These are phyloP conservation scores for Frankliniella intonsa DNA, from an alignment of 2,888 invertebrate species.

Conservation along the genomic window DNA sequence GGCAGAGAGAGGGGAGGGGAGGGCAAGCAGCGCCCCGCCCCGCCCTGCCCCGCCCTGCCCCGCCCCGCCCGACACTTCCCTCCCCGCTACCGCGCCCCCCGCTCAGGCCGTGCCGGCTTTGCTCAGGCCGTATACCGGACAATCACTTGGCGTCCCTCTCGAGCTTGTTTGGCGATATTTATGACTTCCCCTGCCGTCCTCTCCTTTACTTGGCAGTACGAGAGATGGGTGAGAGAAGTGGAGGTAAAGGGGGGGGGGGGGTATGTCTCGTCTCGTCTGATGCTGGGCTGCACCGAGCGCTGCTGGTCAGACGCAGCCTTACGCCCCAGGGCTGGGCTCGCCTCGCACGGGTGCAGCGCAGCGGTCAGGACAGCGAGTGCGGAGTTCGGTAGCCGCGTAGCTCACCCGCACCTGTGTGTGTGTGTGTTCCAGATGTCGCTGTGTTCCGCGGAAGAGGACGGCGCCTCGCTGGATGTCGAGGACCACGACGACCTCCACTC, in stretches of 20 bases:
- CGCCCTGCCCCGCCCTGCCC: neutral
- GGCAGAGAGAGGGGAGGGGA: neutral
- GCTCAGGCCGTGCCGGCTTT: neutral
- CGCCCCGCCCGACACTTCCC: neutral
- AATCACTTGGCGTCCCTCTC: conserved; percentile 20
- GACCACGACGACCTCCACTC: conserved; percentile 50
- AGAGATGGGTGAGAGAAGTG: neutral
- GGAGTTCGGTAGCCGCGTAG: neutral
- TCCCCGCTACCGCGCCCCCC: neutral
- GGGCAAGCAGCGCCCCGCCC: neutral
- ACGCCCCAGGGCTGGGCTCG: conserved; percentile 13
- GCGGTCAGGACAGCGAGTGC: conserved; percentile 32
- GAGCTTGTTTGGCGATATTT: conserved; percentile 22
- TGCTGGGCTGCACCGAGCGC: neutral
- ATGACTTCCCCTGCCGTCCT: conserved; percentile 13
- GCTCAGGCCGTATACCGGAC: neutral
- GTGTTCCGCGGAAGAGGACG: conserved; percentile 69
- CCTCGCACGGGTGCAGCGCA: conserved; percentile 19
- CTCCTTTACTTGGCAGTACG: conserved; percentile 5
- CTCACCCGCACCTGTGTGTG: conserved; percentile 28
- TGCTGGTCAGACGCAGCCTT: too few species aligned
- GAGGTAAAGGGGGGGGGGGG: neutral
- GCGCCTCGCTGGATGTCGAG: conserved; percentile 51
- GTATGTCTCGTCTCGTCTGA: neutral
- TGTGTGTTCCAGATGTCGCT: conserved; percentile 47